Evolutionary conservation across 1,140 invertebrate genomes (phyloP).

Genomic region (Pseudomyrmex pallidus): DNA sequence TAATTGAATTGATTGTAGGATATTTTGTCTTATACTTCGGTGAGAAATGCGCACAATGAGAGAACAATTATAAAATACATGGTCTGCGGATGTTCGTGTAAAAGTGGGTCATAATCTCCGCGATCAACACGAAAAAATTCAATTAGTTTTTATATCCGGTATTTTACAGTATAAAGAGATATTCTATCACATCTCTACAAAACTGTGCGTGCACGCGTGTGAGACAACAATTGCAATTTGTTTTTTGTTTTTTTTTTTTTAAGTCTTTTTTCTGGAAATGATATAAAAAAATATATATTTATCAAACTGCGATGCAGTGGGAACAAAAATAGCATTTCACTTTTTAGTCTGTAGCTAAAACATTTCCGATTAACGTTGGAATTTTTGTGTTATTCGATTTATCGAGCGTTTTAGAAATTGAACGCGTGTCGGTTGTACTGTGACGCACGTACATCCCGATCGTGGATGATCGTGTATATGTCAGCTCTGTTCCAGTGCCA

Average conservation of each 20-base stretch:
- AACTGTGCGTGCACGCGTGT: no score
- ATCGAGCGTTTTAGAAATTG: conserved; percentile 30
- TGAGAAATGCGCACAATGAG: neutral
- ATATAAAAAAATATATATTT: neutral
- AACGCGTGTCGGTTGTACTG: neutral
- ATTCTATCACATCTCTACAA: no score
- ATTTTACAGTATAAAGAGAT: no score
- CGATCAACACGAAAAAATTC: no score
- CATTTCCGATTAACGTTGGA: neutral
- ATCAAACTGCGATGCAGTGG: neutral
- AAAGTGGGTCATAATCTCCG: no score
- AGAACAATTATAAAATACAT: no score
- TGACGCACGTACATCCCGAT: conserved; percentile 36
- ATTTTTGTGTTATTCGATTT: neutral
- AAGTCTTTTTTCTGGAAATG: neutral
- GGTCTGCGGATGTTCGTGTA: no score
- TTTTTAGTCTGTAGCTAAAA: neutral
- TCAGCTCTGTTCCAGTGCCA: conserved; percentile 63
- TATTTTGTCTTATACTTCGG: neutral
- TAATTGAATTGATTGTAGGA: neutral
- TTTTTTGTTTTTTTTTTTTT: neutral
- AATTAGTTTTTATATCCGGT: no score
- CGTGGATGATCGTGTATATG: conserved; percentile 66
- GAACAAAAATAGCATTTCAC: neutral
- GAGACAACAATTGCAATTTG: no score